phyloP scores from a whole-genome alignment of 2,113 vertebrate genomes.

The Kryptolebias marmoratus region DNA sequence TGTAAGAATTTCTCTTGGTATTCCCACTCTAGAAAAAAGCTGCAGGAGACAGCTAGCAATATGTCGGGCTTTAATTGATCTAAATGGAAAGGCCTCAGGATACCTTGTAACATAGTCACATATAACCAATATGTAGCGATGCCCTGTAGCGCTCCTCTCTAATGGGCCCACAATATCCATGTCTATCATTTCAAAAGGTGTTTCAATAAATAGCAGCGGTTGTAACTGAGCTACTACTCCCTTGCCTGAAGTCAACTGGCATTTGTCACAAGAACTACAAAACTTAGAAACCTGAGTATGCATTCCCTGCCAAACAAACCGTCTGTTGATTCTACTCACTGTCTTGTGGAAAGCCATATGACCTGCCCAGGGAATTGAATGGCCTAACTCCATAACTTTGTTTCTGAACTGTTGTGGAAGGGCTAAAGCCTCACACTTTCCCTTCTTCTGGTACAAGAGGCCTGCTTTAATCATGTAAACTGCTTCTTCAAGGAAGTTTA shows the following conservation, averaged over 20 bases:
- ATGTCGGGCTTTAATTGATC: not conserved
- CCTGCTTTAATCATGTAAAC: not conserved
- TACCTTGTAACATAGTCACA: too few species aligned
- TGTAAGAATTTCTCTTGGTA: not conserved
- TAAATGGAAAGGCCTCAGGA: not conserved
- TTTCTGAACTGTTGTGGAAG: not conserved
- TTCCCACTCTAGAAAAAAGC: not conserved
- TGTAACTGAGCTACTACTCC: too few species aligned
- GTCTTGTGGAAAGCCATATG: conserved; percentile 23
- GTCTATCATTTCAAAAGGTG: not conserved
- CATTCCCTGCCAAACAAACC: not conserved
- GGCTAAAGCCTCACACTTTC: not conserved
- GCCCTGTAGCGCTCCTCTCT: too few species aligned
- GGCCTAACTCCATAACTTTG: not conserved
- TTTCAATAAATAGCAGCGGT: too few species aligned
- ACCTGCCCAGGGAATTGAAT: conserved; percentile 6
- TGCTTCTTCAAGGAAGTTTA: not conserved
- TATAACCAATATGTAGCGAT: too few species aligned
- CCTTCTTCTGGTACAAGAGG: not conserved
- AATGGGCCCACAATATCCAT: not conserved
- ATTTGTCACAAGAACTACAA: not conserved
- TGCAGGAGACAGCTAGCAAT: not conserved
- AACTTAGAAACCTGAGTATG: not conserved
- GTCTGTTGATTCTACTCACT: not conserved
- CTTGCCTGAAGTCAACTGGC: too few species aligned